Evolutionary conservation across 2,113 vertebrate genomes (phyloP).

Genomic region (Psilopogon haemacephalus): DNA sequence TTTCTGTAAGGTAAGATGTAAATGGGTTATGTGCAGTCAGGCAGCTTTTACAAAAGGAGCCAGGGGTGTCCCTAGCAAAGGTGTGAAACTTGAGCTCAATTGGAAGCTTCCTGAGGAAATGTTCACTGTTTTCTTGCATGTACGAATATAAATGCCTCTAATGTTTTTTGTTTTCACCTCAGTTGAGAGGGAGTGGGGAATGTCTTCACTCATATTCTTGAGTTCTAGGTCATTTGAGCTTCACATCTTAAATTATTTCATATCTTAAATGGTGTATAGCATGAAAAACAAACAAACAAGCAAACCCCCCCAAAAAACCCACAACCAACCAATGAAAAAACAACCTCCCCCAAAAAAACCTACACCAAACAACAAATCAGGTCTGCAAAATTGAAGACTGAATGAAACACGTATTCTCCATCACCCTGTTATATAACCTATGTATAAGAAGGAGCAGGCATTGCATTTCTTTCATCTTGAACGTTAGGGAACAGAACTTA

Average conservation of each 20-base stretch:
- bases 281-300: neutral
- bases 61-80: neutral
- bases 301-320: no score
- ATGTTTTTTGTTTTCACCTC: neutral
- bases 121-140: neutral
- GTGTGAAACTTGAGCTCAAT: neutral
- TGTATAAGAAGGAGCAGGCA: neutral
- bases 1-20: neutral
- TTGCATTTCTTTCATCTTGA: neutral
- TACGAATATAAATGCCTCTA: neutral
- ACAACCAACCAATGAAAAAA: no score
- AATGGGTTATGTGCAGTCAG: neutral
- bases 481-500: neutral
- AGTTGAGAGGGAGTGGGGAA: rapidly evolving
- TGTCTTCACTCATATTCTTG: neutral
- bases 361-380: neutral
- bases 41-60: neutral
- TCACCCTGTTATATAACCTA: rapidly evolving
- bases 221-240: neutral
- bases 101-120: neutral
- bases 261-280: neutral
- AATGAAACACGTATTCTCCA: neutral
- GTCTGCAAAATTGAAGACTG: neutral
- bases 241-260: neutral
- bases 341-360: no score